Evolutionary conservation across 2,113 vertebrate genomes (phyloP).

Genomic region (Nibea albiflora): DNA sequence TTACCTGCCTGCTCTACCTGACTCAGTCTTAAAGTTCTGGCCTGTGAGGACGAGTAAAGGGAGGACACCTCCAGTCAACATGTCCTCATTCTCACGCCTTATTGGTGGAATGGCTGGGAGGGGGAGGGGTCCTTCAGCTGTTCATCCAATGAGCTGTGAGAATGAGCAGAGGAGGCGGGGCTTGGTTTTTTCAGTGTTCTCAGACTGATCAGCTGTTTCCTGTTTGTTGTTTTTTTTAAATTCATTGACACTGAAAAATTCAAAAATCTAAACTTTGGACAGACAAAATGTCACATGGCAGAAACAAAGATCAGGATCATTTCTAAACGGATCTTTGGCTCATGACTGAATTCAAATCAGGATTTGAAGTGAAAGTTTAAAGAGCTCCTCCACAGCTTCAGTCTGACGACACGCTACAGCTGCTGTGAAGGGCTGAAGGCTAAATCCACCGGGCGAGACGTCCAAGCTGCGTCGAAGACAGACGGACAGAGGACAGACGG

Average conservation of each 20-base stretch:
- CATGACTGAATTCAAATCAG: not conserved
- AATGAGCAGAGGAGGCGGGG: not conserved
- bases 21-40: slow-evolving; percentile 37
- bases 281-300: no score
- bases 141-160: slow-evolving; percentile 14
- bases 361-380: not conserved
- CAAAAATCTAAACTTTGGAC: no score
- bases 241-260: no score
- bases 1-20: not conserved
- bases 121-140: not conserved
- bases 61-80: not conserved
- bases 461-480: no score
- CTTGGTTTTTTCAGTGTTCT: not conserved
- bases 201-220: not conserved
- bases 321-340: no score
- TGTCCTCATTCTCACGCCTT: not conserved
- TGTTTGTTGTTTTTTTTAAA: not conserved
- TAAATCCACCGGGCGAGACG: no score
- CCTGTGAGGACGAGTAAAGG: slow-evolving; percentile 17
- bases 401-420: no score
- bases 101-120: slow-evolving; percentile 11
- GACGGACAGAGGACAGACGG: no score
- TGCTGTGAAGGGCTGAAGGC: no score
- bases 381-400: not conserved
- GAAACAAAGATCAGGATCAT: no score